A percentile compares a stretch with the other conserved stretches of the same genome.
Evolutionary conservation across 2,113 vertebrate species (phyloP).

Genomic region (Ctenomys sociabilis): DNA sequence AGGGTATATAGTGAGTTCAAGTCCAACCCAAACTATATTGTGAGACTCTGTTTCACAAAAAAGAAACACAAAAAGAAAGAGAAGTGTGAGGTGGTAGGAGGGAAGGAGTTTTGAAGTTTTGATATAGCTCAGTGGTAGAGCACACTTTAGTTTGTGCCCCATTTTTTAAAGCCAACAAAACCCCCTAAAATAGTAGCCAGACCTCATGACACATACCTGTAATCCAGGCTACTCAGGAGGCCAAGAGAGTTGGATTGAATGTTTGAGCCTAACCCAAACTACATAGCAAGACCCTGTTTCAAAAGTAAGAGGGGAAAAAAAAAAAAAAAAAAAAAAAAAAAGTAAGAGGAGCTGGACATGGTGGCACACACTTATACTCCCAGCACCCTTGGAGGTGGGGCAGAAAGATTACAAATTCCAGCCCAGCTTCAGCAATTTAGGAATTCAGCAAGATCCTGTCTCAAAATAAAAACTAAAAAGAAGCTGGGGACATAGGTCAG

Average conservation of each 20-base stretch:
- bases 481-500: background rate
- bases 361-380: background rate
- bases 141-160: background rate
- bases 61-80: background rate
- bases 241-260: background rate
- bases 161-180: background rate
- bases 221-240: background rate
- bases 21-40: background rate
- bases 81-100: background rate
- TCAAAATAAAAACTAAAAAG: background rate
- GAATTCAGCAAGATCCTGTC: background rate
- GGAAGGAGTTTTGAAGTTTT: background rate
- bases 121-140: background rate
- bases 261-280: background rate
- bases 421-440: background rate
- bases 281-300: background rate
- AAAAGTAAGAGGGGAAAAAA: background rate
- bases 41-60: background rate
- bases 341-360: background rate
- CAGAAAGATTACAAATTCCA: background rate
- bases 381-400: background rate
- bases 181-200: background rate
- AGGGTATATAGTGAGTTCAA: background rate
- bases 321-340: too few species aligned
- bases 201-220: background rate